Conservation (phyloP, 1,140 invertebrate species). For the Bombus consobrinus region DNA sequence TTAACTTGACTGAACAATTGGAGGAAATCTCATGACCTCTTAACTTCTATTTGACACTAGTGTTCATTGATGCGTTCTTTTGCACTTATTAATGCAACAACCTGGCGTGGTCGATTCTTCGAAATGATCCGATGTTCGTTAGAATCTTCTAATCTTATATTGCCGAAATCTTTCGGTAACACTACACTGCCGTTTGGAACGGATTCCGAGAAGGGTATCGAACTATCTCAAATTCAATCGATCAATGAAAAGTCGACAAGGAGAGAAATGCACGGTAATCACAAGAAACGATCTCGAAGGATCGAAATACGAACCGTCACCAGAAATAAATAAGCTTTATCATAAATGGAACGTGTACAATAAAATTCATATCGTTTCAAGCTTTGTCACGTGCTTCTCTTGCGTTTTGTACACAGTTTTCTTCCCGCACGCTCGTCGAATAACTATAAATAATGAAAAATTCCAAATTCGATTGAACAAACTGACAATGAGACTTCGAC, state of each 20-base stretch:
- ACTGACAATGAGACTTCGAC: not conserved
- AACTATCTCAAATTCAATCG: not conserved
- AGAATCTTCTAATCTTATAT: not conserved
- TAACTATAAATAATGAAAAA: not conserved
- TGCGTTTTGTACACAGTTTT: constrained; percentile 1
- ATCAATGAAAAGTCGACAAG: constrained; percentile 1
- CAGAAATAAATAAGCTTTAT: constrained; percentile 10
- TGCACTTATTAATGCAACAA: constrained; percentile 26
- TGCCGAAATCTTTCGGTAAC: not conserved
- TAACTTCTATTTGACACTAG: constrained; percentile 56
- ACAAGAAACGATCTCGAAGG: constrained; percentile 12
- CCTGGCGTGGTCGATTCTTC: not conserved
- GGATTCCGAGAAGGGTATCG: not conserved
- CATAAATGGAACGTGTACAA: constrained; percentile 1
- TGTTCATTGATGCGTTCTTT: constrained; percentile 24
- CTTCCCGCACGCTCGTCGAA: not conserved
- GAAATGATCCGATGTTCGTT: not conserved
- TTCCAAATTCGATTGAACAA: constrained; percentile 9
- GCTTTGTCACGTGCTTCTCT: constrained; percentile 5
- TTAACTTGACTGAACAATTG: constrained; percentile 69
- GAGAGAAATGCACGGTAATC: constrained; percentile 20
- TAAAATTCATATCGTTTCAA: constrained; percentile 3
- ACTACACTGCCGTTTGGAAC: constrained; percentile 19
- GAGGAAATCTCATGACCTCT: constrained; percentile 79
- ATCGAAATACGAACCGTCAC: constrained; percentile 32